Conservation (phyloP, 2,888 invertebrate genomes). For the Tanypteryx hageni region DNA sequence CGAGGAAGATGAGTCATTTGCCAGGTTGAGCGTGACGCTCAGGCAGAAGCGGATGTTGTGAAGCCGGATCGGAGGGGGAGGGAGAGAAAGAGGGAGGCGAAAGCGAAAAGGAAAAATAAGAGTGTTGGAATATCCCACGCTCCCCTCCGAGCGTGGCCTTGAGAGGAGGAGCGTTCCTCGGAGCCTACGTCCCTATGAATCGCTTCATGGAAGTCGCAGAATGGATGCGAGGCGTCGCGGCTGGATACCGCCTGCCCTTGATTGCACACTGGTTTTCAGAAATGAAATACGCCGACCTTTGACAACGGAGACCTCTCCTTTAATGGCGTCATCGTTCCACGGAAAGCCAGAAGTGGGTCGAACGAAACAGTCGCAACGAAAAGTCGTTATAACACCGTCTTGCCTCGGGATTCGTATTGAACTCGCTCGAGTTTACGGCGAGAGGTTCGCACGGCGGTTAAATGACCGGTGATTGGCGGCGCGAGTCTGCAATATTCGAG, state of each 20-base stretch:
- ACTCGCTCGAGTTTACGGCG: neutral
- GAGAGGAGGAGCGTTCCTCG: neutral
- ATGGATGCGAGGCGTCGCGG: neutral
- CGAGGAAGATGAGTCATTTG: neutral
- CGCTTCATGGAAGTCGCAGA: neutral
- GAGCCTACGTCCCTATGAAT: neutral
- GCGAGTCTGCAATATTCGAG: neutral
- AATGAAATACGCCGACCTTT: conserved; percentile 20
- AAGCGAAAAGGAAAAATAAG: too few species aligned
- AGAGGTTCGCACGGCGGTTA: neutral
- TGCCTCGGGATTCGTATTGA: neutral
- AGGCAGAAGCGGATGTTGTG: neutral
- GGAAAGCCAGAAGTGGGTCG: neutral
- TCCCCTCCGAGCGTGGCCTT: neutral
- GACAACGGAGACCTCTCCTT: neutral
- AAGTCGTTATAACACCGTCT: neutral
- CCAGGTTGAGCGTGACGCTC: neutral
- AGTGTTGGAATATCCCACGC: conserved; percentile 2
- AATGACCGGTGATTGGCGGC: neutral
- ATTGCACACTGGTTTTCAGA: conserved; percentile 13
- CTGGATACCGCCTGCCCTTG: neutral
- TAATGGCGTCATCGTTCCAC: neutral
- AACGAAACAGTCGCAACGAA: neutral
- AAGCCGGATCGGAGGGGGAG: neutral
- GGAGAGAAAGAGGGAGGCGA: neutral